These are phyloP conservation scores for Dryomyza anilis DNA, from an alignment of 2,888 invertebrate genomes.

Conservation along the genomic window DNA sequence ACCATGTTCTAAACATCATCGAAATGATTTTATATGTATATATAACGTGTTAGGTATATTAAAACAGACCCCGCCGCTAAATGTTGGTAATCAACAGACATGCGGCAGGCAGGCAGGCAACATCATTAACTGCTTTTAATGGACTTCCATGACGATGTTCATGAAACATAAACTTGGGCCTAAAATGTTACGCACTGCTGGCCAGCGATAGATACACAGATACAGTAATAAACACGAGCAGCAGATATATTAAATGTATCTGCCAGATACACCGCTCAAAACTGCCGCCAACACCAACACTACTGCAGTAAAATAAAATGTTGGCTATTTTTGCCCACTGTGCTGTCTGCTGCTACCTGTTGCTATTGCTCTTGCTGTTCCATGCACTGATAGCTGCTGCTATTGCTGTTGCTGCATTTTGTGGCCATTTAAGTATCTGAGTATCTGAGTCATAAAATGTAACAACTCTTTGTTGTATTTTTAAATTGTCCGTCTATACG, in stretches of 20 bases:
- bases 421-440: not conserved
- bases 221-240: not conserved
- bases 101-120: too few species aligned
- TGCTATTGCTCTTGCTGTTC: too few species aligned
- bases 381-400: not conserved
- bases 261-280: not conserved
- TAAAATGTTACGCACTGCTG: not conserved
- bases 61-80: too few species aligned
- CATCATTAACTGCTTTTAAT: not conserved
- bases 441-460: too few species aligned
- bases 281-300: too few species aligned
- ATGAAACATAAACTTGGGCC: not conserved
- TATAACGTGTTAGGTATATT: too few species aligned
- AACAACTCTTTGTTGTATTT: not conserved
- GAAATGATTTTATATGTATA: too few species aligned
- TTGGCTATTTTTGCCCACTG: too few species aligned
- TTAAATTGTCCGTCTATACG: not conserved
- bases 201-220: not conserved
- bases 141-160: not conserved
- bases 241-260: not conserved
- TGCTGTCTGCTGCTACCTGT: too few species aligned
- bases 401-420: not conserved
- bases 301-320: too few species aligned
- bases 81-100: too few species aligned
- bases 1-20: too few species aligned